phyloP scores from a whole-genome alignment of 2,797 vertebrate genomes.

The Tragopan temminckii region DNA sequence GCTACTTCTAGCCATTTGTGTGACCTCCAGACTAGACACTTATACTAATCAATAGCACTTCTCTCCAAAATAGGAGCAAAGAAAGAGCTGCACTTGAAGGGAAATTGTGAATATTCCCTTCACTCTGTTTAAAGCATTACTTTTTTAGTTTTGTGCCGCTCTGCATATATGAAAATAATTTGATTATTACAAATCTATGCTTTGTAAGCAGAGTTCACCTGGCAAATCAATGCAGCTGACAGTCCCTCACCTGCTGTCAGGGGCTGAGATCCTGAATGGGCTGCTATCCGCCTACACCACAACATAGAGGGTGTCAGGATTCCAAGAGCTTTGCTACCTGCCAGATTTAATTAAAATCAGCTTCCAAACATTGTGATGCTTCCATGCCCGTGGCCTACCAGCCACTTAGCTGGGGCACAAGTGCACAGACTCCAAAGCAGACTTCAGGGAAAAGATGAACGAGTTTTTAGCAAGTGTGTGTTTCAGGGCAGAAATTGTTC shows the following conservation, averaged over 20 bases:
- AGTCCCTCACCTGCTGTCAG: accelerated
- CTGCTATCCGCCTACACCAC: background rate
- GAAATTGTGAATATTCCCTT: background rate
- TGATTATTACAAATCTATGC: background rate
- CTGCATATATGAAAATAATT: background rate
- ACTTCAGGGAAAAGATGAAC: background rate
- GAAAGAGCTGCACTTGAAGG: background rate
- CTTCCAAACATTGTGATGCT: background rate
- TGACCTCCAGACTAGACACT: background rate
- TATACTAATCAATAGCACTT: background rate
- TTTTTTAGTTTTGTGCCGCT: background rate
- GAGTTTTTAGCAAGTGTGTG: slow-evolving; percentile 1
- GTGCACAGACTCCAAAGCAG: background rate
- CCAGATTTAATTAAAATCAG: slow-evolving; percentile 41
- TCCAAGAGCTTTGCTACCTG: slow-evolving; percentile 17
- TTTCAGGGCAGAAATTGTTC: slow-evolving; percentile 27
- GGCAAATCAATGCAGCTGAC: background rate
- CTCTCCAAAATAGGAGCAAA: background rate
- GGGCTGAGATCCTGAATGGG: background rate
- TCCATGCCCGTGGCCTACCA: background rate
- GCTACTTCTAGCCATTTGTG: background rate
- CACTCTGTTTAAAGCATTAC: background rate
- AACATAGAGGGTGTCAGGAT: background rate
- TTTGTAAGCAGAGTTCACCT: background rate
- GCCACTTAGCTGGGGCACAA: background rate